phyloP scores from a whole-genome alignment of 2,888 invertebrate genomes.

The Epiblema foenella region DNA sequence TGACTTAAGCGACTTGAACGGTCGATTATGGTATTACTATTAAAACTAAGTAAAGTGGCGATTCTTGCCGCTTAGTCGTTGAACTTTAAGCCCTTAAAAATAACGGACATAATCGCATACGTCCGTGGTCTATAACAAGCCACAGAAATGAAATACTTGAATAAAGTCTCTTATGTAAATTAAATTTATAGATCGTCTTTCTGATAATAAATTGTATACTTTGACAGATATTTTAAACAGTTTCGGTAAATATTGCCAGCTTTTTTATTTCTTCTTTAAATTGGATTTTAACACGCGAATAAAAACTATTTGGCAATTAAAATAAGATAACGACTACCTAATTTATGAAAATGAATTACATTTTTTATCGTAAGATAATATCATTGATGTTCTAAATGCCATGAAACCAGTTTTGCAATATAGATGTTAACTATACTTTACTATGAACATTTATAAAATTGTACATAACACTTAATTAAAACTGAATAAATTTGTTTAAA shows the following conservation, averaged over 20 bases:
- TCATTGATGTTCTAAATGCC: background rate
- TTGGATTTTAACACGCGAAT: conserved; percentile 7
- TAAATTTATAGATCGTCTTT: conserved; percentile 72
- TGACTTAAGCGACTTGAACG: background rate
- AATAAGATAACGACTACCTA: background rate
- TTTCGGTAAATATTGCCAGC: conserved; percentile 17
- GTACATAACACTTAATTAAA: conserved; percentile 40
- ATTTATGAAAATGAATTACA: background rate
- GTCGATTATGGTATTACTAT: background rate
- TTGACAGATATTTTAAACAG: conserved; percentile 16
- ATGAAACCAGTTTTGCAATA: conserved; percentile 15
- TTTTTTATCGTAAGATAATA: background rate
- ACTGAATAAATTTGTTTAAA: conserved; percentile 53
- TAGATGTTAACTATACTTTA: conserved; percentile 3
- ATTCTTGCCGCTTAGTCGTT: background rate
- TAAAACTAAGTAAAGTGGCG: background rate
- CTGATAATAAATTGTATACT: conserved; percentile 61
- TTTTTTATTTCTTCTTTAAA: background rate
- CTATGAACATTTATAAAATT: conserved; percentile 7
- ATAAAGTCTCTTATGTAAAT: conserved; percentile 80
- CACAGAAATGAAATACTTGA: conserved; percentile 71
- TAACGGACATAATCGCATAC: conserved; percentile 13
- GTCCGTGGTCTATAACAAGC: conserved; percentile 10
- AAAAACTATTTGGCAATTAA: background rate
- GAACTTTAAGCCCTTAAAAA: background rate